A percentile compares a stretch with the other conserved stretches of the same genome.
These are phyloP conservation scores for Pandemis corylana DNA, from an alignment of 2,888 invertebrate species.

Conservation along the genomic window DNA sequence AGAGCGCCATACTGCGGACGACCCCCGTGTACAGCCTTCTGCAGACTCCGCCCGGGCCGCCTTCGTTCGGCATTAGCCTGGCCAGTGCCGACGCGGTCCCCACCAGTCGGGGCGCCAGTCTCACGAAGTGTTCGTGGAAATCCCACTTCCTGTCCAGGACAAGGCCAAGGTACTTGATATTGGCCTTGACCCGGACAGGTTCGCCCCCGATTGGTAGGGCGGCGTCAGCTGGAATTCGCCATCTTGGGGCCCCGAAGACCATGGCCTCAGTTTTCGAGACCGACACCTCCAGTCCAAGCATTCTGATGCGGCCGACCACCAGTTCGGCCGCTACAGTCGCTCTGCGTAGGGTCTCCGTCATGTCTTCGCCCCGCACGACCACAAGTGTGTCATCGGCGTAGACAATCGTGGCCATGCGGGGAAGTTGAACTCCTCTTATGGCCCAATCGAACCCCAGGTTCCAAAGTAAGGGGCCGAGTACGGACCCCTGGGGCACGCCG, in stretches of 20 bases:
- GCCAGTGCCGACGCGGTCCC: background rate
- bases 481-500: background rate
- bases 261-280: background rate
- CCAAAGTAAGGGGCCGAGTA: background rate
- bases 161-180: no score
- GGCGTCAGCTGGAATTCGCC: background rate
- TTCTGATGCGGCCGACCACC: background rate
- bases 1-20: no score
- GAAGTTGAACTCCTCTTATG: background rate
- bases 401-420: background rate
- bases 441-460: slow-evolving; percentile 3
- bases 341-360: background rate
- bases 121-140: no score
- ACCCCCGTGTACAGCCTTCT: no score
- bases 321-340: background rate
- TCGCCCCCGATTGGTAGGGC: background rate
- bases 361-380: background rate
- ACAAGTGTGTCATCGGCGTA: background rate
- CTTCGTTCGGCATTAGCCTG: background rate
- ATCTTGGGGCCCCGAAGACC: background rate
- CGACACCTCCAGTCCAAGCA: background rate
- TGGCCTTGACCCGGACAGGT: background rate
- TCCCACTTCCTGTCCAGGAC: no score
- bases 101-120: background rate
- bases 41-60: no score